These are phyloP conservation scores for Echinometra lucunter DNA, from an alignment of 53 echinoderm and acorn worm species.

Conservation along the genomic window DNA sequence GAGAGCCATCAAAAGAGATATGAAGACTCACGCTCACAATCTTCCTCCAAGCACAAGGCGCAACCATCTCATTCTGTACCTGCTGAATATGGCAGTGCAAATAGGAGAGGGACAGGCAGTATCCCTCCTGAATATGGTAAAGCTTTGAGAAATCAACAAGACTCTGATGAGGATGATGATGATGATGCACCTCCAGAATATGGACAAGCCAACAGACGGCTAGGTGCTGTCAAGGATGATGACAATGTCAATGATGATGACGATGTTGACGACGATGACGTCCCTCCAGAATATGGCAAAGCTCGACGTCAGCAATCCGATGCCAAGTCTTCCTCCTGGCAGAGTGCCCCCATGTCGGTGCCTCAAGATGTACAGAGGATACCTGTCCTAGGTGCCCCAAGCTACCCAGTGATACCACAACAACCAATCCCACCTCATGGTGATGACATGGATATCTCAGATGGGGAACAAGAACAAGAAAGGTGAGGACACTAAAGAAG, in stretches of 20 bases:
- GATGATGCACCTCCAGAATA: conserved; percentile 55
- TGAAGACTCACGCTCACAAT: conserved; percentile 1
- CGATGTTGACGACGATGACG: conserved; percentile 57
- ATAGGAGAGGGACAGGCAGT: not conserved
- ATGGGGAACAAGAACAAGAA: conserved; percentile 53
- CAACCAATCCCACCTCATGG: conserved; percentile 4
- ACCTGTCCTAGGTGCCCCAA: conserved; percentile 55
- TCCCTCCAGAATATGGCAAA: conserved; percentile 65
- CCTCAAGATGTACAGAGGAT: conserved; percentile 61
- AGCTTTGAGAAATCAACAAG: not conserved
- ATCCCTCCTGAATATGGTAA: conserved; percentile 54
- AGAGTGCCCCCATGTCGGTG: not conserved
- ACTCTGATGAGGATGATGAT: conserved; percentile 12
- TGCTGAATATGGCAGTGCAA: conserved; percentile 43
- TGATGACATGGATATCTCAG: conserved; percentile 68
- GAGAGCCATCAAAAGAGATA: not conserved
- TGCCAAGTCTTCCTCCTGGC: not conserved
- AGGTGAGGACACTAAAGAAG: not conserved
- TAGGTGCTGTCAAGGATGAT: not conserved
- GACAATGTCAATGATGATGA: conserved; percentile 47
- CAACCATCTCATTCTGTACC: conserved; percentile 21
- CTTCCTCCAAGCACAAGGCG: not conserved
- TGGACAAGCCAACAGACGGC: conserved; percentile 37
- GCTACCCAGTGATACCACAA: not conserved
- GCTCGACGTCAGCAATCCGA: conserved; percentile 49